Conservation (phyloP, 2,113 vertebrate genomes). For the Prunella fulvescens region DNA sequence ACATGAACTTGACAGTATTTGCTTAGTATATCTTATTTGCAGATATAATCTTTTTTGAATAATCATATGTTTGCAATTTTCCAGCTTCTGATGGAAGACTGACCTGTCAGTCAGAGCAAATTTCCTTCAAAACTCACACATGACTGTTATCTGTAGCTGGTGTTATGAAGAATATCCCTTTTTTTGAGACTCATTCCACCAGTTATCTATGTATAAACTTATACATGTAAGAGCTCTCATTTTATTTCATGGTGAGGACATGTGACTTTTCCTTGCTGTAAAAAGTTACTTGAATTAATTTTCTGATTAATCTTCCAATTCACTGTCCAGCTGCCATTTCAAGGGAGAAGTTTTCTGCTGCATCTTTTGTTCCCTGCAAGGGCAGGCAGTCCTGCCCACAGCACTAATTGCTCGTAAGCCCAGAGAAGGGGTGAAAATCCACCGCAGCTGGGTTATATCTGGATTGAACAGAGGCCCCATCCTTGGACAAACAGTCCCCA, state of each 20-base stretch:
- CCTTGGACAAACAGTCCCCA: conserved; percentile 21
- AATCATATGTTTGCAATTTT: conserved; percentile 38
- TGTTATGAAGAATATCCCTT: not conserved
- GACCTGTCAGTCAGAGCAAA: conserved; percentile 12
- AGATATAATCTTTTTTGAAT: conserved; percentile 37
- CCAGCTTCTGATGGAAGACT: conserved; percentile 26
- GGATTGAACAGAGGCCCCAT: not conserved
- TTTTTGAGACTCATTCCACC: not conserved
- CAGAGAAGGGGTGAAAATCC: conserved; percentile 14
- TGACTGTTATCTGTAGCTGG: not conserved
- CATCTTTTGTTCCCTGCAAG: conserved; percentile 10
- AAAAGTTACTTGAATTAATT: not conserved
- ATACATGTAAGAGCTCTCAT: not conserved
- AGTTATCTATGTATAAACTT: not conserved
- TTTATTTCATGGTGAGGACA: not conserved
- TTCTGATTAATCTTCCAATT: not conserved
- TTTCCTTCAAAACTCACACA: not conserved
- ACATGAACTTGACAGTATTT: conserved; percentile 2
- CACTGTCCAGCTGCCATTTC: conserved; percentile 8
- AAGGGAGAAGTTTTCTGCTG: not conserved
- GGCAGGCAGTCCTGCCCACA: not conserved
- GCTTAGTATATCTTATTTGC: conserved; percentile 20
- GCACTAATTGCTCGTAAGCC: not conserved
- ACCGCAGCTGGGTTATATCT: not conserved
- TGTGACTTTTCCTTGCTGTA: not conserved